Percentiles rank a stretch among this genome's conserved stretches.
These are phyloP conservation scores for Chondrilla cf. caribensis DNA, from an alignment of 37 sponge, comb jelly and placozoan species.

Conservation along the genomic window DNA sequence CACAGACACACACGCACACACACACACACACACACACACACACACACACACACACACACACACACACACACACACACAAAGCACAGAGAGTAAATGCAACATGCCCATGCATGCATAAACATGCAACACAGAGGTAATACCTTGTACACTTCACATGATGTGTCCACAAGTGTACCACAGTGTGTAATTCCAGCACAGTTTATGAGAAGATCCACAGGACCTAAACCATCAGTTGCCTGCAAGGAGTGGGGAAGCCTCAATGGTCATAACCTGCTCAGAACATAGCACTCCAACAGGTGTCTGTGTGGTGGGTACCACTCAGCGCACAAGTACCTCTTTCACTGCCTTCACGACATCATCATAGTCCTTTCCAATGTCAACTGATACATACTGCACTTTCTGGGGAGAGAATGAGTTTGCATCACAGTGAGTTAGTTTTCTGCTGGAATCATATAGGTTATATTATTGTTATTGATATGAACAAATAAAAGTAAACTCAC, in stretches of 20 bases:
- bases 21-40: constrained; percentile 16
- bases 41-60: constrained; percentile 7
- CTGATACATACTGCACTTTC: constrained; percentile 43
- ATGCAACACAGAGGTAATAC: constrained; percentile 28
- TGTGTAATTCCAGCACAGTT: constrained; percentile 91
- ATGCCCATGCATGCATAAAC: neutral
- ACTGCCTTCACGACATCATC: constrained; percentile 13
- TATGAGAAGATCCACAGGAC: constrained; percentile 83
- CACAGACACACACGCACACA: constrained; percentile 6
- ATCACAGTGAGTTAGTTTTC: neutral
- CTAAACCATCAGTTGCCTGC: neutral
- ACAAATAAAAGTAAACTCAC: too few species aligned
- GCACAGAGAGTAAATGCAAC: neutral
- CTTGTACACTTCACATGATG: constrained; percentile 49
- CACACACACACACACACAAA: neutral
- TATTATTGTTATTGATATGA: too few species aligned
- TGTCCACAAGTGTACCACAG: constrained; percentile 60
- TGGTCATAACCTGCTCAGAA: neutral
- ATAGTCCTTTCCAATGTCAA: constrained; percentile 32
- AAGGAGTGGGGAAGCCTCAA: neutral
- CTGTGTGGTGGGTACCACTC: neutral
- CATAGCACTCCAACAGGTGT: neutral
- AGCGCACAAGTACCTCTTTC: constrained; percentile 1
- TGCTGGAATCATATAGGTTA: too few species aligned
- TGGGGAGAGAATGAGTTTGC: neutral